These are phyloP conservation scores for Bombus balteatus DNA, from an alignment of 1,140 invertebrate species.

Conservation along the genomic window DNA sequence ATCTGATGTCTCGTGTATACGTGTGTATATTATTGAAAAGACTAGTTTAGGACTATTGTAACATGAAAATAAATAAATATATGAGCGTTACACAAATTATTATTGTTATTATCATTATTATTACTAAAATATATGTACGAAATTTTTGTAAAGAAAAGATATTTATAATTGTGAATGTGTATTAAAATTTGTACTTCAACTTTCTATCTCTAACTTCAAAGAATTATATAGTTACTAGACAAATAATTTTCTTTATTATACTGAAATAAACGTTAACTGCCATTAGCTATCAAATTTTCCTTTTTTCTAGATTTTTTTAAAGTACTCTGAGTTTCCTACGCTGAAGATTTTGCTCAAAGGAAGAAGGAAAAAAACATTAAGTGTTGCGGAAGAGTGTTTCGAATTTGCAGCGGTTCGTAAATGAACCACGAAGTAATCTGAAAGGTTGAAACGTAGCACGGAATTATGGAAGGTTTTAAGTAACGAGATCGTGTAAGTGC, in stretches of 20 bases:
- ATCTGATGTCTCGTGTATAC: not conserved
- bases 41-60: not conserved
- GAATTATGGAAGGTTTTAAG: conserved; percentile 13
- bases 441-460: not conserved
- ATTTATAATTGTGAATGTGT: too few species aligned
- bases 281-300: too few species aligned
- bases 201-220: too few species aligned
- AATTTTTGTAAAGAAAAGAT: too few species aligned
- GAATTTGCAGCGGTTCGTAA: conserved; percentile 30
- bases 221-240: too few species aligned
- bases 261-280: too few species aligned
- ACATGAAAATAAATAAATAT: not conserved
- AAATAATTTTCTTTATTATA: too few species aligned
- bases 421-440: not conserved
- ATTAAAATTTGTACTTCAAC: too few species aligned
- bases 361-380: not conserved
- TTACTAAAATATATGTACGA: not conserved
- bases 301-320: not conserved
- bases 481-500: conserved; percentile 46
- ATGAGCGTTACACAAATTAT: too few species aligned
- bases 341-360: not conserved
- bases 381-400: not conserved
- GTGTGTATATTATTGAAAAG: not conserved
- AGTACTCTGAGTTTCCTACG: too few species aligned
- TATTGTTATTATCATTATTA: too few species aligned